Evolutionary conservation across 2,888 invertebrate genomes (phyloP), one percentile per base, ranked within the genome.

Genomic region (Cremastinae sp.): DNA sequence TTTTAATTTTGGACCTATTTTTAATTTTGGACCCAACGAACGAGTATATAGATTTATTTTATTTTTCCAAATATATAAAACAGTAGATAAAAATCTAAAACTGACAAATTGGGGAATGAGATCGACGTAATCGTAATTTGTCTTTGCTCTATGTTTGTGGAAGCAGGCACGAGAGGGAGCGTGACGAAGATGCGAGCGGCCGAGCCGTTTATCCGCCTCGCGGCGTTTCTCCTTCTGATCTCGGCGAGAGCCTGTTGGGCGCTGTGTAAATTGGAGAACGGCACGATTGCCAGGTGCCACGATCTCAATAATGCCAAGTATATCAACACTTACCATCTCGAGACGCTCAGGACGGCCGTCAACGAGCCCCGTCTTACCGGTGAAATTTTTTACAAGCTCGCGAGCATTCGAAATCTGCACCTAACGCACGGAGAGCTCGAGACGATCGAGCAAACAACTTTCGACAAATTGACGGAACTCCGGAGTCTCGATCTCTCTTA

Each of bases 371-470:
- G 59, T n/a, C 77, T 90, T 1, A 51, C 70, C 0, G 73, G 81
- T 0, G 82, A 79, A 0, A 51, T 78, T n/a, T 82, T 84, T 53
- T 58, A 43, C 0, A 91, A 92, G 79, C 89, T 94, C 56, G 92
- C 92, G 34, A 92, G 92, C 87, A 88, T 94, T 43, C 93, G 92
- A 56, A 92, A 93, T 45, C 89, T 94, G 79, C 93, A 94, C 87
- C 88, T 94, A 36, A 94, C 94, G 0, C 91, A 92, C 54, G 94
- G 94, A 82, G 90, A 91, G 51, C 90, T 94, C 56, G 91, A 92
- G 62, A 90, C 91, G 74, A 87, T 94, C 36, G 80, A 87, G 9
- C 91, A 92, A 0, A 93, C 92, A 80, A 91, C 93, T 81, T 92
- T 93, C 69, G 86, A 90, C 28, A 91, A 92, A 70, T 91, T 94